A percentile compares a stretch with the other conserved stretches of the same genome.
Conservation (phyloP, 2,113 vertebrate genomes). For the Lasiurus cinereus region DNA sequence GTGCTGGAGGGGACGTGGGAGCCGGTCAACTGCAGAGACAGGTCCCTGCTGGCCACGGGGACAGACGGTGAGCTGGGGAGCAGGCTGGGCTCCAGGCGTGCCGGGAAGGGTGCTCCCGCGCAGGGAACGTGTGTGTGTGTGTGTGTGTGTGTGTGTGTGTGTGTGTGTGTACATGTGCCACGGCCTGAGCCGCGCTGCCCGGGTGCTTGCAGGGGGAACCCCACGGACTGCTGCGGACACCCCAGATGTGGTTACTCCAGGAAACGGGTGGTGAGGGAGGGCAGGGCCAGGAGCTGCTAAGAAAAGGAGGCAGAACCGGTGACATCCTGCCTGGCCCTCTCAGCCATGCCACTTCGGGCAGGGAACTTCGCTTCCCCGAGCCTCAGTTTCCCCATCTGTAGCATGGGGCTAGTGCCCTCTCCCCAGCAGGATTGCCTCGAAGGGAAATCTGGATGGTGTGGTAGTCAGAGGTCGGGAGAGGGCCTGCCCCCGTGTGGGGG, state of each 20-base stretch:
- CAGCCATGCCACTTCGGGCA: fast-evolving
- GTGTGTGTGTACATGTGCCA: fast-evolving
- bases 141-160: fast-evolving
- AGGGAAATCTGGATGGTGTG: neutral
- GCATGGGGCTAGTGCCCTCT: fast-evolving
- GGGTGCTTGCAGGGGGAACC: fast-evolving
- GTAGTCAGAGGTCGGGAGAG: fast-evolving
- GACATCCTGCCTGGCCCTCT: neutral
- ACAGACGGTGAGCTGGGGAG: fast-evolving
- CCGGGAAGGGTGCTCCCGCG: fast-evolving
- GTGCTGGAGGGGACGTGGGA: no score
- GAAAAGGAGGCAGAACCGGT: neutral
- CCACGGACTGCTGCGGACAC: fast-evolving
- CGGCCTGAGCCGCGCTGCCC: fast-evolving
- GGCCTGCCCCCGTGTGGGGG: neutral
- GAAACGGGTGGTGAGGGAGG: no score
- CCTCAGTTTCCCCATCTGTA: neutral
- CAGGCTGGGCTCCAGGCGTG: no score
- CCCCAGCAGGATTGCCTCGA: fast-evolving
- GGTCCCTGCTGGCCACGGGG: neutral
- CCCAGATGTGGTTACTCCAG: neutral
- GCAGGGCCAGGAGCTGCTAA: neutral
- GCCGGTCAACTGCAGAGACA: fast-evolving
- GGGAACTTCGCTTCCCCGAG: neutral
- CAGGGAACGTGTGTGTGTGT: fast-evolving